Evolutionary conservation across 2,888 invertebrate genomes (phyloP).

Genomic region (Drosophila vallismaia): DNA sequence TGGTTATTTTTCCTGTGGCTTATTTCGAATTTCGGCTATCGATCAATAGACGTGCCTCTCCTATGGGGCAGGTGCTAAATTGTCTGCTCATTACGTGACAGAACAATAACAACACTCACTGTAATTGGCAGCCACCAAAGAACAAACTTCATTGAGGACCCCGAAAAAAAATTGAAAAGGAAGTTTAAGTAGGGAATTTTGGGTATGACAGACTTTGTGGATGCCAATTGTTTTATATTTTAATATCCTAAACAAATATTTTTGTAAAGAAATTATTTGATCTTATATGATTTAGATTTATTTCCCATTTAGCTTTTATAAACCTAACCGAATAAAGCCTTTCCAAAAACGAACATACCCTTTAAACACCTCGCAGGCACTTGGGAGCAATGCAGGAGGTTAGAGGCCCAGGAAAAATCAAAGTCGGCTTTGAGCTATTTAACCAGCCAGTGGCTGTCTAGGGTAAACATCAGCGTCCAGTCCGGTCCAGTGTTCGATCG

Average conservation of each 20-base stretch:
- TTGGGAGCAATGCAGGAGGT: conserved; percentile 24
- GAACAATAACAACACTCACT: conserved; percentile 54
- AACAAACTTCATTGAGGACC: conserved; percentile 36
- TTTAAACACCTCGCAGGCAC: neutral
- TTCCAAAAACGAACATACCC: conserved; percentile 11
- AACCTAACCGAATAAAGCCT: neutral
- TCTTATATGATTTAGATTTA: no score
- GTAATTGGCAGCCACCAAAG: conserved; percentile 48
- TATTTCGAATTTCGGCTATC: conserved; percentile 21
- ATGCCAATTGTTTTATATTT: conserved; percentile 11
- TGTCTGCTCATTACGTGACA: conserved; percentile 72
- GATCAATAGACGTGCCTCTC: conserved; percentile 48
- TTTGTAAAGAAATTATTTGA: no score
- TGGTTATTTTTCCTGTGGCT: conserved; percentile 4
- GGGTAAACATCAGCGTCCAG: conserved; percentile 46
- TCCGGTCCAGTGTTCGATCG: conserved; percentile 53
- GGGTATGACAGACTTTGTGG: conserved; percentile 9
- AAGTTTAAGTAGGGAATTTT: conserved; percentile 8
- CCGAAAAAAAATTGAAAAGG: conserved; percentile 2
- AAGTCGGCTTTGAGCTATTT: conserved; percentile 52
- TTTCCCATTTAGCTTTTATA: no score
- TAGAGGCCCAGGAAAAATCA: conserved; percentile 28
- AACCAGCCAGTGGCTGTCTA: conserved; percentile 53
- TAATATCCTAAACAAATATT: neutral
- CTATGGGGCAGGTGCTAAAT: conserved; percentile 67